phyloP scores from a whole-genome alignment of 35 echinoderm and acorn worm species.

The Stichopus chloronotus region DNA sequence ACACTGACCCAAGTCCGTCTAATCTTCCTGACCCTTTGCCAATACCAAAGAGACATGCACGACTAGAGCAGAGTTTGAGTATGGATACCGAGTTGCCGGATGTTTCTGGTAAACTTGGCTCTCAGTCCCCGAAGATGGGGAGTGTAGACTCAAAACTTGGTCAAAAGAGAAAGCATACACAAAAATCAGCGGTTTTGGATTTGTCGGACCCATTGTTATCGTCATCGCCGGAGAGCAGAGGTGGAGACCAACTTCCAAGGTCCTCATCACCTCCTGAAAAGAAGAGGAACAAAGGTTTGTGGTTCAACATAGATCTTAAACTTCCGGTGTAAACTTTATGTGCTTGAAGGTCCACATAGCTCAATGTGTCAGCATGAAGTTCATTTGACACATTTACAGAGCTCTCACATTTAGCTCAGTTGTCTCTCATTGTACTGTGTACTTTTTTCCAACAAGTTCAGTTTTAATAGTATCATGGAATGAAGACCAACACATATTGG shows the following conservation, averaged over 20 bases:
- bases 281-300: slow-evolving; percentile 86
- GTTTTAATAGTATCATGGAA: no score
- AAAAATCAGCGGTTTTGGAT: slow-evolving; percentile 58
- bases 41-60: slow-evolving; percentile 38
- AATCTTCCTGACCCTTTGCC: background rate
- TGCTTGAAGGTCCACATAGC: no score
- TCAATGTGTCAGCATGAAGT: no score
- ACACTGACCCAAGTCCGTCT: slow-evolving; percentile 49
- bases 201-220: slow-evolving; percentile 58
- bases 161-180: slow-evolving; percentile 80
- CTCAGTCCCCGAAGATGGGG: slow-evolving; percentile 42
- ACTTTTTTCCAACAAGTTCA: no score
- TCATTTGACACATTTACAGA: no score
- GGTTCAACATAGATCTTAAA: background rate
- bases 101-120: slow-evolving; percentile 37
- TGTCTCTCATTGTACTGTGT: no score
- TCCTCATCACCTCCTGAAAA: slow-evolving; percentile 87
- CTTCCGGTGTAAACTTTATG: no score
- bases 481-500: no score
- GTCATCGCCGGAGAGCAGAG: slow-evolving; percentile 60
- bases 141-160: slow-evolving; percentile 75
- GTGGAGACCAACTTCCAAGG: slow-evolving; percentile 43
- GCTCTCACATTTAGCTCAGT: no score
- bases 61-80: slow-evolving; percentile 55
- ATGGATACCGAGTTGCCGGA: slow-evolving; percentile 51